phyloP scores from a whole-genome alignment of 2,113 vertebrate species.

The Nothobranchius furzeri region DNA sequence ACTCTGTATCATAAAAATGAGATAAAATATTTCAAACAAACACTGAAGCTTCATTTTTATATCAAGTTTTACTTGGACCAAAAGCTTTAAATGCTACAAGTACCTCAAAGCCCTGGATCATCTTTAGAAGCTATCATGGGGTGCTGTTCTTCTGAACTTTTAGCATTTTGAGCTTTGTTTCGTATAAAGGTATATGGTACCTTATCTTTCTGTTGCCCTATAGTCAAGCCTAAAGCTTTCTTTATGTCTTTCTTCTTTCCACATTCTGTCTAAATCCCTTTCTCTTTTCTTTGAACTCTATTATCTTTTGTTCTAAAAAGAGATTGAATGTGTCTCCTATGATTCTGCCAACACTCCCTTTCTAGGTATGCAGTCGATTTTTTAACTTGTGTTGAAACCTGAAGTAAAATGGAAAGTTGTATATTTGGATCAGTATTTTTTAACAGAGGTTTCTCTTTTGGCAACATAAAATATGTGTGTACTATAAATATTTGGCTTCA shows the following conservation, averaged over 20 bases:
- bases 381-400: slow-evolving; percentile 14
- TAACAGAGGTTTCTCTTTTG: not conserved
- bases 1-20: too few species aligned
- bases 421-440: not conserved
- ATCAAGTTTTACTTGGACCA: not conserved
- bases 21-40: too few species aligned
- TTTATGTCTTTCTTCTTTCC: slow-evolving; percentile 14
- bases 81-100: not conserved
- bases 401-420: not conserved
- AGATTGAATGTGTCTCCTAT: slow-evolving; percentile 27
- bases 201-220: slow-evolving; percentile 28
- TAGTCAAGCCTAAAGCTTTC: slow-evolving; percentile 20
- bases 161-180: slow-evolving; percentile 30
- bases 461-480: not conserved
- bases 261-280: slow-evolving; percentile 23
- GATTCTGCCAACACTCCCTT: slow-evolving; percentile 22
- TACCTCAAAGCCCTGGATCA: not conserved
- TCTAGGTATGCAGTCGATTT: slow-evolving; percentile 7
- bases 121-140: not conserved
- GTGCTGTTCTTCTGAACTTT: slow-evolving; percentile 18
- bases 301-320: slow-evolving; percentile 26
- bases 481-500: not conserved
- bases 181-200: slow-evolving; percentile 35
- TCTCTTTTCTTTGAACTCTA: slow-evolving; percentile 22
- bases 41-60: too few species aligned